Evolutionary conservation across 2,113 vertebrate genomes (phyloP).

Genomic region (Numenius arquata): DNA sequence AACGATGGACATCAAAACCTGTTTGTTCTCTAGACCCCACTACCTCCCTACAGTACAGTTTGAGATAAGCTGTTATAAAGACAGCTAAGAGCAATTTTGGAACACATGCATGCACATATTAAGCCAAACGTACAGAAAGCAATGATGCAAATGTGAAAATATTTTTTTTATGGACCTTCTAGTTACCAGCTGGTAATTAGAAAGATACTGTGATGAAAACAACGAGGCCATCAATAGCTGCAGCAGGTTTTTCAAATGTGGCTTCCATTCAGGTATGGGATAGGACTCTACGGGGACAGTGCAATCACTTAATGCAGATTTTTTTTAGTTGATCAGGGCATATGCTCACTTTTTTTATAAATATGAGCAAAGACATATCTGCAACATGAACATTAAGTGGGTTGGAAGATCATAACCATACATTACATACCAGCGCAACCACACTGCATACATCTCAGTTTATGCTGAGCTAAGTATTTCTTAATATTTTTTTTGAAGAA

Average conservation of each 20-base stretch:
- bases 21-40: not conserved
- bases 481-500: not conserved
- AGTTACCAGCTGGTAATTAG: not conserved
- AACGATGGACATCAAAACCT: not conserved
- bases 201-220: not conserved
- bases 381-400: not conserved
- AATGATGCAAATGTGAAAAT: not conserved
- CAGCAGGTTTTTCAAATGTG: not conserved
- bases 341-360: not conserved
- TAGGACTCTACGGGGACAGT: not conserved
- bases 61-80: not conserved
- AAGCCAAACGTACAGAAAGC: not conserved
- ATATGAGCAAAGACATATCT: not conserved
- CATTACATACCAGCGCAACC: not conserved
- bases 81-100: not conserved
- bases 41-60: not conserved
- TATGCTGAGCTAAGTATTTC: not conserved
- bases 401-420: not conserved
- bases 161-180: not conserved
- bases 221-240: not conserved
- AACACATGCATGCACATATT: not conserved
- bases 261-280: not conserved
- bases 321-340: not conserved
- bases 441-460: not conserved
- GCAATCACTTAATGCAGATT: not conserved